Base-by-base conservation (phyloP, 1,140 invertebrate species). In the Ostrea denselamellosa region DNA sequence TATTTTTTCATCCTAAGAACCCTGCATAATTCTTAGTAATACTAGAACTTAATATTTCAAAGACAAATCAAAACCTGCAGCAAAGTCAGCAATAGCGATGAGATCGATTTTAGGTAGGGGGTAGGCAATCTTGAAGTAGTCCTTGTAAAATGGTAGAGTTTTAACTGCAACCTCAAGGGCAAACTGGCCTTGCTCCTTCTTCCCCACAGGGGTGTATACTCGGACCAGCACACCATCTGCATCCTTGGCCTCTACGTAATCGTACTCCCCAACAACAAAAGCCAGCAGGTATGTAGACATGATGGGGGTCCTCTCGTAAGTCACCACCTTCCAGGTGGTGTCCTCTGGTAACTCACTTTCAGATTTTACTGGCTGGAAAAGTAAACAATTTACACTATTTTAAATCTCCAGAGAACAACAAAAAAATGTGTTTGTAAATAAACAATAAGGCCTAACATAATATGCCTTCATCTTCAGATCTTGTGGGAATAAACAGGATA, bases 271-370 rank as follows among this genome's bases (percentile, higher is more conserved):
- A 9, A 99, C 97, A 0, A 98, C 97, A 81, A 97, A 96, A 0
- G 98, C 98, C 68, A 99, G 97, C 85, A 99, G 95, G 93, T 99
- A 99, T 0, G 98, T 99, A 0, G 98, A 98, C 99, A 99, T 99
- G 87, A 98, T 96, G 0, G 98, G 98, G 2, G 98, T 98, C 86
- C 96, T 97, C 90, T 97, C 97, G 94, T 98, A 99, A 82, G 96
- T 96, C 17, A 98, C 95, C 7, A 96, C 95, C 90, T 96, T 95
- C 86, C 93, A 96, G n/a, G 96, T 92, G 1, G 95, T 93, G 90
- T 96, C 93, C 1, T 85, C 95, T 19, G 92, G 87, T 3, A 95
- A 94, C 81, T 95, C 87, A 22, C 22, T 88, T 53, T 93, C 93
- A 0, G 92, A 91, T 87, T 96, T 96, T 0, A 97, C 96, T 3